phyloP scores from a whole-genome alignment of 2,797 vertebrate genomes.

The Aplochiton taeniatus region DNA sequence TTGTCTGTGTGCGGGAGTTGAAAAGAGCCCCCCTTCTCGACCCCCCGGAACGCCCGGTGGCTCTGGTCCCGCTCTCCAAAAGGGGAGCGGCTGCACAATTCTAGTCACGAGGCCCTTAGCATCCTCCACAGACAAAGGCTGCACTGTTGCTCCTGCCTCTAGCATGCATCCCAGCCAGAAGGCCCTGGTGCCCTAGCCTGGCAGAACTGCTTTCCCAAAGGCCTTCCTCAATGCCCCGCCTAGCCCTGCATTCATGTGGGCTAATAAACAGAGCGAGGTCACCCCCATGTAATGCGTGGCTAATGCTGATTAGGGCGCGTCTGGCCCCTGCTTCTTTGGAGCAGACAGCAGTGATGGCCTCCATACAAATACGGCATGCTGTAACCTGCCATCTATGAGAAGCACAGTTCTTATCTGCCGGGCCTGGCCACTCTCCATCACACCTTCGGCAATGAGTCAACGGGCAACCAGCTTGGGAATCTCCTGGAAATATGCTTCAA shows the following conservation, averaged over 20 bases:
- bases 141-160: conserved; percentile 63
- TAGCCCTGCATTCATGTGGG: neutral
- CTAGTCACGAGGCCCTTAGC: conserved; percentile 71
- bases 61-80: conserved; percentile 47
- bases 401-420: conserved; percentile 17
- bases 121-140: conserved; percentile 73
- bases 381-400: conserved; percentile 35
- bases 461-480: conserved; percentile 20
- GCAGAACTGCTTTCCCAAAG: conserved; percentile 49
- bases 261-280: neutral
- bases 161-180: conserved; percentile 27
- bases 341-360: conserved; percentile 38
- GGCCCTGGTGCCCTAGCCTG: conserved; percentile 34
- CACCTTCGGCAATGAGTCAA: conserved; percentile 30
- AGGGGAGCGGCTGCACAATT: conserved; percentile 60
- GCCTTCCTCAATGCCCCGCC: conserved; percentile 25
- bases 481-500: conserved; percentile 44
- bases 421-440: conserved; percentile 35
- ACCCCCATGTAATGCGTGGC: neutral
- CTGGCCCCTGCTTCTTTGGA: conserved; percentile 43
- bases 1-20: conserved; percentile 28
- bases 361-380: conserved; percentile 32
- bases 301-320: conserved; percentile 37
- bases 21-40: conserved; percentile 6
- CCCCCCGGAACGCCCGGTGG: conserved; percentile 16